phyloP scores from a whole-genome alignment of 1,140 invertebrate genomes.

The Brachionus rubens region DNA sequence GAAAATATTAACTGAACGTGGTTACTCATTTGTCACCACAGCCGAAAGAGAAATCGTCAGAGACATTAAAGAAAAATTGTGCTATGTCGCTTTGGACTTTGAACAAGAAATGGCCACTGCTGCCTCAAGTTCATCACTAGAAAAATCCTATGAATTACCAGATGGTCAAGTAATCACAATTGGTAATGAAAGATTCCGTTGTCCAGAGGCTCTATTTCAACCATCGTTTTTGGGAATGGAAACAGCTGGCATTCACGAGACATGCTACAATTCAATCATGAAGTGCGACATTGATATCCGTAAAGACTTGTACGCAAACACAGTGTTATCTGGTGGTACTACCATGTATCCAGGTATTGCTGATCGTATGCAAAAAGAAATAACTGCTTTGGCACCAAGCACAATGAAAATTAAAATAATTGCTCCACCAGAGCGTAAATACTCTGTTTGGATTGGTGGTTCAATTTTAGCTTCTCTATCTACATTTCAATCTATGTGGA shows the following conservation, averaged over 20 bases:
- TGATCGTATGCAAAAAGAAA: constrained; percentile 63
- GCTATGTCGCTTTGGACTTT: constrained; percentile 84
- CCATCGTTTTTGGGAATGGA: constrained; percentile 92
- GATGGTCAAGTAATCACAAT: constrained; percentile 94
- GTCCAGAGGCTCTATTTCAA: constrained; percentile 92
- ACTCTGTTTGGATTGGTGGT: constrained; percentile 60
- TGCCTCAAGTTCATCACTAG: constrained; percentile 79
- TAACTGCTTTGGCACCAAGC: constrained; percentile 62
- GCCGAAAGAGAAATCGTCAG: constrained; percentile 48
- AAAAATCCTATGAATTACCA: constrained; percentile 87
- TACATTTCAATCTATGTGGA: constrained; percentile 69
- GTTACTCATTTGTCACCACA: constrained; percentile 47
- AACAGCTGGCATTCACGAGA: constrained; percentile 87
- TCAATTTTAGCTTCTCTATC: constrained; percentile 64
- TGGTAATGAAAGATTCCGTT: constrained; percentile 66
- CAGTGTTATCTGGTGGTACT: constrained; percentile 49
- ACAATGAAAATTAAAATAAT: constrained; percentile 62
- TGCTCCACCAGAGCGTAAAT: constrained; percentile 62
- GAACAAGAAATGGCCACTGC: constrained; percentile 92
- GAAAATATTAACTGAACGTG: constrained; percentile 67
- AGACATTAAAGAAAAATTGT: constrained; percentile 73
- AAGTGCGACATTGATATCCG: constrained; percentile 90
- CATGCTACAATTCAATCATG: constrained; percentile 94
- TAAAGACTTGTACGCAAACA: constrained; percentile 63
- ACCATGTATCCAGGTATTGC: constrained; percentile 63